Percentiles rank a stretch among this genome's conserved stretches.
Conservation (phyloP, 2,797 vertebrate species). For the Cyprinella venusta region DNA sequence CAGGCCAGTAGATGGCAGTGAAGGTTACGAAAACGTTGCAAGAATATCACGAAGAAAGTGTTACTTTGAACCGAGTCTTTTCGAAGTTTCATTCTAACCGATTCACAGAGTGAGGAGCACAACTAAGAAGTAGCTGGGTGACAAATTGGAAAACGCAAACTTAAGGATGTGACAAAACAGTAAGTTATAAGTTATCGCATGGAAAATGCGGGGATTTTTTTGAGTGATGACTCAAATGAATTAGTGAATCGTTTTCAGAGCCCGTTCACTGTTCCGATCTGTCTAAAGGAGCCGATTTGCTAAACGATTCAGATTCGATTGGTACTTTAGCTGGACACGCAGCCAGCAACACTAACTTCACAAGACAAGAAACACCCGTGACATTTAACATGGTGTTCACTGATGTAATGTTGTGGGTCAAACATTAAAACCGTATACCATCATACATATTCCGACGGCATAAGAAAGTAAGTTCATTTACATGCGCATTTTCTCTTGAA, state of each 20-base stretch:
- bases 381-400: not conserved
- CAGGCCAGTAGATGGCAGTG: conserved; percentile 24
- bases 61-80: conserved; percentile 4
- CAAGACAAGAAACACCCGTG: not conserved
- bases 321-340: not conserved
- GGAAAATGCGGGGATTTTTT: not conserved
- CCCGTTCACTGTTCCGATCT: not conserved
- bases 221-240: not conserved
- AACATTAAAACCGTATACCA: not conserved
- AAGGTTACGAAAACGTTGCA: not conserved
- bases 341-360: conserved; percentile 14
- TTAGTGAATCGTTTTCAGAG: conserved; percentile 4
- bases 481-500: not conserved
- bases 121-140: too few relatives aligned
- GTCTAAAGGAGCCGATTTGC: not conserved
- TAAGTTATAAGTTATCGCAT: not conserved
- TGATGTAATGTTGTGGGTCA: not conserved
- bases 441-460: not conserved
- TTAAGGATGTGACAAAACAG: not conserved
- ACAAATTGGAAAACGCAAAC: not conserved
- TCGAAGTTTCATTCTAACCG: not conserved
- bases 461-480: conserved; percentile 10
- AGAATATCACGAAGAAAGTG: not conserved
- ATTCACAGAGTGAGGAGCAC: not conserved
- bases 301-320: not conserved